Percentiles rank a stretch among this genome's conserved stretches.
Evolutionary conservation across 2,113 vertebrate genomes (phyloP).

Genomic region (Limnothrissa miodon): DNA sequence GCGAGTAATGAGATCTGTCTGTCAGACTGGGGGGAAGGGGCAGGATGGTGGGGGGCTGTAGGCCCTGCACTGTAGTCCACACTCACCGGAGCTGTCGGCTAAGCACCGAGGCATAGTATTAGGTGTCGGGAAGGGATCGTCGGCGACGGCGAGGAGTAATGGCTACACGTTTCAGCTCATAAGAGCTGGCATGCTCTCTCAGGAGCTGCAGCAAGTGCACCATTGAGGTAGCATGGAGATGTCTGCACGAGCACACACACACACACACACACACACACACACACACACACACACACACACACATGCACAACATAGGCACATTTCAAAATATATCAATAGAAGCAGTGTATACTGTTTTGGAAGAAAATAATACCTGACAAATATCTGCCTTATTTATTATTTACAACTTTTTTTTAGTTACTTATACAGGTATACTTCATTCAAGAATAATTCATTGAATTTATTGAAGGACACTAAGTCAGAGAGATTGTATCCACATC

Average conservation of each 20-base stretch:
- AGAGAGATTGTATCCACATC: no score
- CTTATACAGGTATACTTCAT: no score
- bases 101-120: conserved; percentile 34
- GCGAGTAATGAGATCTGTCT: conserved; percentile 19
- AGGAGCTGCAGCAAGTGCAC: conserved; percentile 7
- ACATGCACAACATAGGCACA: neutral
- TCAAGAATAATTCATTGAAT: no score
- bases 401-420: no score
- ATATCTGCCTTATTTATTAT: no score
- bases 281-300: neutral
- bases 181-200: neutral
- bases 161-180: conserved; percentile 15
- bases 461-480: no score
- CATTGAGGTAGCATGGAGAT: neutral
- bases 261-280: conserved; percentile 11
- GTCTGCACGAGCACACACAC: neutral
- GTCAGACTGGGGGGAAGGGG: neutral
- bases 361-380: no score
- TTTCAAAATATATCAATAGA: no score
- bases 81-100: conserved; percentile 13
- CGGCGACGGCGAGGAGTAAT: neutral
- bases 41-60: neutral
- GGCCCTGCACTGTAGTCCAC: neutral
- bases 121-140: conserved; percentile 28
- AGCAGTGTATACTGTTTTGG: no score